Base-by-base conservation (phyloP, 2,797 vertebrate genomes). In the Melanotaenia trifasciata region DNA sequence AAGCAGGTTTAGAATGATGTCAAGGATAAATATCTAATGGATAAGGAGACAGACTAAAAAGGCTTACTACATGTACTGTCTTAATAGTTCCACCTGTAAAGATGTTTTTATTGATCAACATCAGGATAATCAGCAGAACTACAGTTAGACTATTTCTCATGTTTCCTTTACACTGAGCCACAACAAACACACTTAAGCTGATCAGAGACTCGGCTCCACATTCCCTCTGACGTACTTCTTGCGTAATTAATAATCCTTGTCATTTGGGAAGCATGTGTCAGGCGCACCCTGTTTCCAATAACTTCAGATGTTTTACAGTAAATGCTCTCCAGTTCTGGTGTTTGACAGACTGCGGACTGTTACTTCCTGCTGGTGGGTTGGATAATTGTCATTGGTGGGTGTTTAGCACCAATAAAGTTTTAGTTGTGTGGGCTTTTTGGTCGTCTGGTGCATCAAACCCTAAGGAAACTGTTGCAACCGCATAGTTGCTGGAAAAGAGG, bases 351-450 rank as follows among this genome's bases (percentile, higher is more conserved):
- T 88, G 84, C 80, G 58, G 72, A 78, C 71, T 32, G 58, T 79
- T 85, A 89, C 92, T 93, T 94, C 91, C 92, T 92, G 85, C 81
- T 76, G 8, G 77, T 78, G 83, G 83, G 81, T 66, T 79, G 58
- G 71, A 84, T 93, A 92, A 93, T 93, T 87, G 86, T 85, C 75
- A 80, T 81, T 50, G 43, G 90, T 91, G 88, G 89, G 90, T 88
- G 94, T 88, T 86, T 88, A 84, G 86, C 78, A 79, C 81, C 84
- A 89, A 87, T 92, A 88, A 92, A 90, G 70, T 68, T 85, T 88
- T 77, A 85, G 84, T 68, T 70, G 86, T 87, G 90, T 92, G 87
- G 90, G 78, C 73, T 86, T 86, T 84, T 84, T 81, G 86, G 82
- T 78, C 45, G 86, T 86, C 82, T 93, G 86, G 74, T 75, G 81